Base-by-base conservation (phyloP, 2,113 vertebrate species). In the Aptenodytes patagonicus region DNA sequence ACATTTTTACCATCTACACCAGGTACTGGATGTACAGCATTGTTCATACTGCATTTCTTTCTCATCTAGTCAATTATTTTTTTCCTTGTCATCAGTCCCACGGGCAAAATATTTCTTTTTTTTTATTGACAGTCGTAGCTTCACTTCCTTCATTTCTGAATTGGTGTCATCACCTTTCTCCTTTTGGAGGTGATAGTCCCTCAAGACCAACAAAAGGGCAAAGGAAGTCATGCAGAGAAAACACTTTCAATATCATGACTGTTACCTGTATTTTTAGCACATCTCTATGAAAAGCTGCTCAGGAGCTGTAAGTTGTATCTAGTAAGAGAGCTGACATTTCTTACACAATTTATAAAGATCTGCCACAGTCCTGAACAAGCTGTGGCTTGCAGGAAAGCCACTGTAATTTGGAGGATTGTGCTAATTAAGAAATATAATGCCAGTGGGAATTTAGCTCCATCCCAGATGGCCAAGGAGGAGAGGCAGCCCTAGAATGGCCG, bases 351-450 rank as follows among this genome's bases (percentile, higher is more conserved):
- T 62, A 16, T 51, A 26, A 38, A 87, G 85, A 85, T 32, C 61
- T 64, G 70, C 84, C 47, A 46, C 24, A n/a, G 70, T 31, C 70
- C 82, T 60, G 14, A 76, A 44, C 88, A 76, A 44, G 92, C 17
- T 55, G 36, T 17, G 72, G 73, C 95, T 84, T 87, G 92, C 69
- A 15, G 28, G 64, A 87, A 91, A 94, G 77, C 69, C 51, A 12
- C 83, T 36, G 60, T 61, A 58, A 84, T 78, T 73, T 69, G 84
- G 87, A 82, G 36, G 75, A 29, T 65, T 92, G 73, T 68, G 52
- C 32, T 76, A 82, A 94, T 91, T 70, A 91, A 81, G 83, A 91
- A 91, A 68, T 71, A 47, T 7, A 82, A 72, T 42, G 66, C 69
- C 42, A 55, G 0, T 71, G 65, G 84, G 75, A 90, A 91, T 88